Percentiles rank a stretch among this genome's conserved stretches.
These are phyloP conservation scores for Thereuonema tuberculata DNA, from an alignment of 1,140 invertebrate species.

Conservation along the genomic window DNA sequence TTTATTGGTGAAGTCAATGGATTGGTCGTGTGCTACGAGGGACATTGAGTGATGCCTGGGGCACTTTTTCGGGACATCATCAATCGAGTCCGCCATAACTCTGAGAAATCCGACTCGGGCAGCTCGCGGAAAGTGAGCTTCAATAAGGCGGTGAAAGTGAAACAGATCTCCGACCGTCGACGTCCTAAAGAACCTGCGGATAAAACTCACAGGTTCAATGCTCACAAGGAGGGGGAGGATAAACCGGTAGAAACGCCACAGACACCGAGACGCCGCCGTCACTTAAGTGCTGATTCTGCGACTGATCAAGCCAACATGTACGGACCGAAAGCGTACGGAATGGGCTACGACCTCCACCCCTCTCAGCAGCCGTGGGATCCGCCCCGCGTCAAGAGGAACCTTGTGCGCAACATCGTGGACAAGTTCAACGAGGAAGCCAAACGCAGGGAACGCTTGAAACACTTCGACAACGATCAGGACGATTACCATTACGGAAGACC, in stretches of 20 bases:
- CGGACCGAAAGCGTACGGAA: too few species aligned
- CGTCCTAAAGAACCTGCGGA: not conserved
- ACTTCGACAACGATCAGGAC: not conserved
- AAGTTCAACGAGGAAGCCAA: conserved; percentile 9
- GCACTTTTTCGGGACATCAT: not conserved
- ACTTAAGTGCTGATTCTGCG: not conserved
- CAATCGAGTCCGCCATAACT: not conserved
- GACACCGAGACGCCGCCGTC: not conserved
- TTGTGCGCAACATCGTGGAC: conserved; percentile 3
- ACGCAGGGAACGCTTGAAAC: not conserved
- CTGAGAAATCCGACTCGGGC: not conserved
- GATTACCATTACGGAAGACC: not conserved
- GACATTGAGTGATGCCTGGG: not conserved
- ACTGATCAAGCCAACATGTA: not conserved
- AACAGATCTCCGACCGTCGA: not conserved
- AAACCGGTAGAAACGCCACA: not conserved
- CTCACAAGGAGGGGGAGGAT: not conserved
- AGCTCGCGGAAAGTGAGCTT: not conserved
- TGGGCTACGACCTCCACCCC: not conserved
- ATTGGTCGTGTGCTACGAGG: too few species aligned
- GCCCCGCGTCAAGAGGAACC: conserved; percentile 3
- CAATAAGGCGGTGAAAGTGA: not conserved
- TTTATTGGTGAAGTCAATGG: too few species aligned
- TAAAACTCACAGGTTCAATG: not conserved
- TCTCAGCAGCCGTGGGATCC: not conserved